Base-by-base conservation (phyloP, 2,797 vertebrate genomes). In the Onychomys leucogaster region DNA sequence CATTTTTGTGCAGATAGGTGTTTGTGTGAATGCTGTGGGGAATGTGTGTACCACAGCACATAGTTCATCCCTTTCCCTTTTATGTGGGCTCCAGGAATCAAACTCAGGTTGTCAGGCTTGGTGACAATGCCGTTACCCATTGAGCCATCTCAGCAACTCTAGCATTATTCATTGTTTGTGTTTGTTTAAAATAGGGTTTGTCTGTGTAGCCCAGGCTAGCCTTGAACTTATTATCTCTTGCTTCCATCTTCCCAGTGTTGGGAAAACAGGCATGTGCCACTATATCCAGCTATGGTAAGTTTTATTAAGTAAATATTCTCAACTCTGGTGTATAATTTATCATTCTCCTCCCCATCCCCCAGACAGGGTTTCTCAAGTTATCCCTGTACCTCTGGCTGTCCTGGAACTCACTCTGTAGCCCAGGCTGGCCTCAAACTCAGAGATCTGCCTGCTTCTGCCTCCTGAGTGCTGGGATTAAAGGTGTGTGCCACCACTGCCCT, bases 241-340 rank as follows among this genome's bases (percentile, higher is more conserved):
- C 29, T 21, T 89, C 29, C 43, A 21, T 23, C 41, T 46, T 73
- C 29, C 73, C 17, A 29, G 29, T 43, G n/a, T 19, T 89, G 55
- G 55, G 17, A 25, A 43, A 57, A 61, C 25, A 32, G n/a, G 32
- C 29, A 2, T 46, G 13, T 10, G 17, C 12, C 17, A 76, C 19
- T 46, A 32, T 32, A 6, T 12, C 49, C 25, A 27, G 37, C 90
- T 81, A 55, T 23, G 82, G 88, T 52, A 82, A 77, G 61, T 91
- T 91, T 91, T 69, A 93, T 6, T 37, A 93, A 87, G n/a, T 59
- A 95, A 87, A 95, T n/a, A 57, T 21, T 78, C 90, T 61, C 21
- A 86, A 41, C 81, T 91, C 69, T 80, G 91, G 46, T 83, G 75
- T 63, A 69, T 37, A 93, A 84, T 11, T 91, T 83, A 87, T 55